Evolutionary conservation across 2,888 invertebrate genomes (phyloP).

Genomic region (Pocota personata): DNA sequence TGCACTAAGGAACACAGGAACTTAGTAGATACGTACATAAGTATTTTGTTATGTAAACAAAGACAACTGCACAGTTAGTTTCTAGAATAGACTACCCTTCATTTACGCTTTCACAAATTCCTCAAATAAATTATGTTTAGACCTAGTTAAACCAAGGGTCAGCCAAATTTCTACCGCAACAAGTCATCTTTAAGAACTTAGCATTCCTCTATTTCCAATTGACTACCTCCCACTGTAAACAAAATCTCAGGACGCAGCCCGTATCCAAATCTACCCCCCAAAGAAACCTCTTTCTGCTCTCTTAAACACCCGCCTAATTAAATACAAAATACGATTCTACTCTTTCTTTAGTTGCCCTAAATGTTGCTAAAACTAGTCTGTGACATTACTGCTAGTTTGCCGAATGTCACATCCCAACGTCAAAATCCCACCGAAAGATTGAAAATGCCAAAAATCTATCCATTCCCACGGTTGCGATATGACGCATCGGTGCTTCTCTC

Average conservation of each 20-base stretch:
- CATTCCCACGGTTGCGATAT: conserved; percentile 31
- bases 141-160: too few relatives aligned
- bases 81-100: too few relatives aligned
- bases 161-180: neutral
- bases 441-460: conserved; percentile 52
- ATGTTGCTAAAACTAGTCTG: neutral
- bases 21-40: too few relatives aligned
- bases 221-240: neutral
- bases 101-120: too few relatives aligned
- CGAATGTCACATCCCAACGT: conserved; percentile 34
- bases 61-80: too few relatives aligned
- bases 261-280: neutral
- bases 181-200: neutral
- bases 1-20: too few relatives aligned
- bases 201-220: neutral
- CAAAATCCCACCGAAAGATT: conserved; percentile 34
- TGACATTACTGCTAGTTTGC: conserved; percentile 4
- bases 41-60: too few relatives aligned
- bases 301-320: neutral
- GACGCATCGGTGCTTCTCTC: conserved; percentile 44
- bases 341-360: neutral
- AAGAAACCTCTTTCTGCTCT: neutral
- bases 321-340: conserved; percentile 1
- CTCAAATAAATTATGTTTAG: too few relatives aligned
- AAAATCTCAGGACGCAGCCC: neutral